These are phyloP conservation scores for Reticulitermes speratus DNA, from an alignment of 1,140 invertebrate species.

Conservation along the genomic window DNA sequence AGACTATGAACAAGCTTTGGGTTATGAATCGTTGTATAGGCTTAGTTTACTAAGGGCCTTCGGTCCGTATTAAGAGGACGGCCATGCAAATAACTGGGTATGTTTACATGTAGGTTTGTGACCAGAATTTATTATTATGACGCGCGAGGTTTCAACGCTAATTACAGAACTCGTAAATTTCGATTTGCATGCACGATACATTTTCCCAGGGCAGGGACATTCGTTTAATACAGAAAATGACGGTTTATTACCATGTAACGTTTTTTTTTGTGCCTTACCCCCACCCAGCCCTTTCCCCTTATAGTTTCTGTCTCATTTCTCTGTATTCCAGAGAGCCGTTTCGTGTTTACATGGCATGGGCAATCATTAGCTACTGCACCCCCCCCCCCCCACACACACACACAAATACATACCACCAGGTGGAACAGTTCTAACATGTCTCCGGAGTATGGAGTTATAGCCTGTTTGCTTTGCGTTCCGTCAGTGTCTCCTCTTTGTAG, in stretches of 20 bases:
- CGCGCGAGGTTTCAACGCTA: slow-evolving; percentile 27
- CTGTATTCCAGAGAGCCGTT: background rate
- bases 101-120: slow-evolving; percentile 32
- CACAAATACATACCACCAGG: background rate
- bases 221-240: slow-evolving; percentile 31
- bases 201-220: slow-evolving; percentile 24
- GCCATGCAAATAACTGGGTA: background rate
- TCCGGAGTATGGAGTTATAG: background rate
- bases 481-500: background rate
- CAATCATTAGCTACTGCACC: background rate
- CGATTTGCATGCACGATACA: slow-evolving; percentile 29
- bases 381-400: too few species aligned
- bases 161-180: slow-evolving; percentile 32
- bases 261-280: background rate
- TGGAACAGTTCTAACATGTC: background rate
- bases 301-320: background rate
- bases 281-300: background rate
- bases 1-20: background rate
- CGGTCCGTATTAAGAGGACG: background rate
- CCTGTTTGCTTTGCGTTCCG: background rate
- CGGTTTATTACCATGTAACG: slow-evolving; percentile 30
- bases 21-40: background rate
- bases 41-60: background rate
- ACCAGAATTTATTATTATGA: slow-evolving; percentile 30
- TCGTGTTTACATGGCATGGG: background rate